Base-by-base conservation (phyloP, 2,113 vertebrate species). In the Tursiops truncatus region DNA sequence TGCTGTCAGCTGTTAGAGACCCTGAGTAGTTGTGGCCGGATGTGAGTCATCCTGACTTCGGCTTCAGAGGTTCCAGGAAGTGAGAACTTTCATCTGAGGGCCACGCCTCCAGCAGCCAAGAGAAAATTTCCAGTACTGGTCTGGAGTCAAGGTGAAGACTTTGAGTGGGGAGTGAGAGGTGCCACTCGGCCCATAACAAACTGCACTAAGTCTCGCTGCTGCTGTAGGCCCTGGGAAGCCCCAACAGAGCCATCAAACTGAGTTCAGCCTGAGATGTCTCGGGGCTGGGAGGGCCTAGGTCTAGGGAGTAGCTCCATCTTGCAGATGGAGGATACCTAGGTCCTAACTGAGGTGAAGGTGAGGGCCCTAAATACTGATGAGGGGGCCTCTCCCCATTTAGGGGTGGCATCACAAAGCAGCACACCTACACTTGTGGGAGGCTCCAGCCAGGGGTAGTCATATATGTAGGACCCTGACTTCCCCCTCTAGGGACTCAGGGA, bases 41-140 rank as follows among this genome's bases (percentile, higher is more conserved):
- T 44, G 25, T 53, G 79, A 11, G 14, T 70, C 26, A 33, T 50
- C 36, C 5, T 60, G 1, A 26, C 18, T 56, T 80, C 53, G 5
- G 0, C 4, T 47, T 17, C 1, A 28, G 63, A 73, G 21, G 2
- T 13, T 18, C 65, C 36, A 21, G 71, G 11, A 80, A 67, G 71
- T 6, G 6, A 33, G 2, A 26, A 53, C 38, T 14, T 25, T 5
- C 2, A 3, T 23, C 7, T 44, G 2, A 4, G 38, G 11, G 9
- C 10, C 7, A 15, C 1, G 50, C 31, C 44, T 71, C n/a, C 23
- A 3, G 38, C 15, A 2, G 15, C 8, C 0, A 8, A 63, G 2
- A 28, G 41, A 38, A 28, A 15, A 70, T 53, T 53, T 93, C 21
- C 17, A 26, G 10, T 3, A 31, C 14, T 58, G 2, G 6, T 14